These are phyloP conservation scores for Sipha maydis DNA, from an alignment of 2,888 invertebrate species.

Conservation along the genomic window DNA sequence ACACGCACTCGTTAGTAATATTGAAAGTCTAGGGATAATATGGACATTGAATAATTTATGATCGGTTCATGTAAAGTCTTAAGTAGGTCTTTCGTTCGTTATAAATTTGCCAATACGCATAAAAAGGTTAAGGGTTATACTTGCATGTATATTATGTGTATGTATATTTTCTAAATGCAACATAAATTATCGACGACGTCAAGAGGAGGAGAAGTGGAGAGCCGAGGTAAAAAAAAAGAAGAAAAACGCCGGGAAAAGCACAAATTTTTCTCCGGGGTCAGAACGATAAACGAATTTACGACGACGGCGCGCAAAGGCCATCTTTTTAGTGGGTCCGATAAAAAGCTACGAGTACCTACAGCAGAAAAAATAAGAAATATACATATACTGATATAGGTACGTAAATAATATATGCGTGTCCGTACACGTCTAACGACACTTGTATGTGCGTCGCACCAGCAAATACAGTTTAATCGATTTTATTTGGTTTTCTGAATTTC, in stretches of 20 bases:
- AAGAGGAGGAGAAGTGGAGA: background rate
- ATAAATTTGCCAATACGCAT: constrained; percentile 30
- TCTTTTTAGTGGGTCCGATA: constrained; percentile 20
- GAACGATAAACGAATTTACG: constrained; percentile 45
- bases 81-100: constrained; percentile 18
- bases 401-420: background rate
- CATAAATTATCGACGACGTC: constrained; percentile 49
- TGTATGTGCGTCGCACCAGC: background rate
- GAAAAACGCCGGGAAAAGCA: background rate
- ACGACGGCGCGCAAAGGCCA: background rate
- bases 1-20: background rate
- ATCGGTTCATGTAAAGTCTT: constrained; percentile 17
- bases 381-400: background rate
- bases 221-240: background rate
- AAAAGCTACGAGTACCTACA: background rate
- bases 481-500: too few species aligned
- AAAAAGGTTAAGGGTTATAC: constrained; percentile 37
- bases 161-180: constrained; percentile 24
- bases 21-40: constrained; percentile 12
- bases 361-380: background rate
- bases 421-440: background rate
- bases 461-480: background rate
- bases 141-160: background rate
- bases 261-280: constrained; percentile 30
- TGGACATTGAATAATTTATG: constrained; percentile 49